Evolutionary conservation across 2,797 vertebrate genomes (phyloP).

Genomic region (Chiloscyllium punctatum): DNA sequence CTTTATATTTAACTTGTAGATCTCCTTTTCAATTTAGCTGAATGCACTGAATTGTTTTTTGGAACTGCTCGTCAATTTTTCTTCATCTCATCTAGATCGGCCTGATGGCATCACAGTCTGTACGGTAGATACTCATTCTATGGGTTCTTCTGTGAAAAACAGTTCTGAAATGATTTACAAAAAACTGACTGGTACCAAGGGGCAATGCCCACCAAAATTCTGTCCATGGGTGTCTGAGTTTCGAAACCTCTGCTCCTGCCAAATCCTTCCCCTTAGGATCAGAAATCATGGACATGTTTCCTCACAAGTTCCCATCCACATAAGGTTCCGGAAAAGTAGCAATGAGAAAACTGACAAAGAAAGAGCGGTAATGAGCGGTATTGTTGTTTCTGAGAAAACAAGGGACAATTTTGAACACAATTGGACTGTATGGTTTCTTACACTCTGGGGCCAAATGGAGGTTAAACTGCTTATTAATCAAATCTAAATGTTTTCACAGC

Average conservation of each 20-base stretch:
- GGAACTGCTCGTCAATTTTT: background rate
- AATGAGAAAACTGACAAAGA: background rate
- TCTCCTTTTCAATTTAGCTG: background rate
- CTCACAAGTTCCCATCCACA: background rate
- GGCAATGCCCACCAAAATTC: background rate
- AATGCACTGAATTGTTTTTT: background rate
- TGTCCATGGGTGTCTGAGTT: background rate
- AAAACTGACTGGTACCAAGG: background rate
- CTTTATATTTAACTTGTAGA: background rate
- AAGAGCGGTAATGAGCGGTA: background rate
- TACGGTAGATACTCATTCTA: background rate
- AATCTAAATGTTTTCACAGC: slow-evolving; percentile 27
- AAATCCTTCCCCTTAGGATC: background rate
- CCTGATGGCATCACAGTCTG: background rate
- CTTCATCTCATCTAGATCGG: background rate
- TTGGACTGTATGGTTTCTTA: background rate
- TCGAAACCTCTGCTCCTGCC: background rate
- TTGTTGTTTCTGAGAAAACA: background rate
- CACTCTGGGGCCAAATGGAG: background rate
- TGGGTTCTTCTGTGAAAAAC: background rate
- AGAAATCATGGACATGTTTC: background rate
- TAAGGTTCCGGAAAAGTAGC: background rate
- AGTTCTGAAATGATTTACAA: background rate
- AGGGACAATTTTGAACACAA: background rate
- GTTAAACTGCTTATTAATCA: background rate